Conservation (phyloP, 2,888 invertebrate genomes). For the Sphaerophoria taeniata region DNA sequence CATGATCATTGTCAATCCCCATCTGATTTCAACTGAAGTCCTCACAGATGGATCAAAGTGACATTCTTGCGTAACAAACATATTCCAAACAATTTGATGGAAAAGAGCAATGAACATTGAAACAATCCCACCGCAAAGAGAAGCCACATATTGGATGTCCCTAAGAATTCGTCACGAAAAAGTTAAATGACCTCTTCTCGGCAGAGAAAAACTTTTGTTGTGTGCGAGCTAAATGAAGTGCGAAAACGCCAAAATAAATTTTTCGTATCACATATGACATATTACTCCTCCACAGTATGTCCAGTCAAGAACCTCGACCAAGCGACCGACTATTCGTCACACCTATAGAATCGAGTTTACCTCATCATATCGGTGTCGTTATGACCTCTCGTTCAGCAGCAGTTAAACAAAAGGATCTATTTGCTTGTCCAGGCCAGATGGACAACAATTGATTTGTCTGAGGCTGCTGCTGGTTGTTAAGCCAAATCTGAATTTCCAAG, state of each 20-base stretch:
- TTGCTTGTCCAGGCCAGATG: conserved; percentile 7
- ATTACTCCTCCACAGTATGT: background rate
- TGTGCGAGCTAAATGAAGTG: conserved; percentile 1
- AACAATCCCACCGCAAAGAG: no score
- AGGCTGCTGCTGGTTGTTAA: background rate
- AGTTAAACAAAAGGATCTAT: conserved; percentile 28
- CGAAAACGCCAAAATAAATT: conserved; percentile 1
- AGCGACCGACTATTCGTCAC: background rate
- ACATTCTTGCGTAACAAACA: background rate
- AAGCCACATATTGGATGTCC: background rate
- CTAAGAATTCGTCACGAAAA: background rate
- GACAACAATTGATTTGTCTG: conserved; percentile 13
- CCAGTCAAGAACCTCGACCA: conserved; percentile 11
- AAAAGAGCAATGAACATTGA: background rate
- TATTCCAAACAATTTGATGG: background rate
- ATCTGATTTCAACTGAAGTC: no score
- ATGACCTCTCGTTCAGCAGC: background rate
- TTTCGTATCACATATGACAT: background rate
- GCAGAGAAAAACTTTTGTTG: background rate
- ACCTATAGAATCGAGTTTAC: background rate
- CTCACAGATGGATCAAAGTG: conserved; percentile 1
- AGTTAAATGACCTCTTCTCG: background rate
- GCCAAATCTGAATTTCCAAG: conserved; percentile 17
- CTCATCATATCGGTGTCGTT: background rate
- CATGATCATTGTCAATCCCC: no score